Percentiles rank a stretch among this genome's conserved stretches.
These are phyloP conservation scores for Peromyscus nudipes DNA, from an alignment of 2,797 vertebrate genomes.

Conservation along the genomic window DNA sequence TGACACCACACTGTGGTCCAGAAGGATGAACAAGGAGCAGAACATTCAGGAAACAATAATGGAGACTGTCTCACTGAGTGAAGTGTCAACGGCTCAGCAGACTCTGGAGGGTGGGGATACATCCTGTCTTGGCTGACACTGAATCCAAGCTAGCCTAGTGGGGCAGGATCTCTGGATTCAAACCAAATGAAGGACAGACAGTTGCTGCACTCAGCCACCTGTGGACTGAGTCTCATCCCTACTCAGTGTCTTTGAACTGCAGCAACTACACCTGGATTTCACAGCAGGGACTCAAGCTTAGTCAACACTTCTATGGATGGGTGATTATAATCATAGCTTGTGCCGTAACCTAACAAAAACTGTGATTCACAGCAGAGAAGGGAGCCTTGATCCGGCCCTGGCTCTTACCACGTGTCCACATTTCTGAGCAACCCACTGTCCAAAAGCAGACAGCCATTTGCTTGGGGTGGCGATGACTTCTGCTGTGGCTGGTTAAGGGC, in stretches of 20 bases:
- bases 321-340: neutral
- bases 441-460: neutral
- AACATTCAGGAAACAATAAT: neutral
- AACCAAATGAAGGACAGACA: neutral
- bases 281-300: neutral
- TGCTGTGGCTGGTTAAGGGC: neutral
- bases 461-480: neutral
- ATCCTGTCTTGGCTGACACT: neutral
- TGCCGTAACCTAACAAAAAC: neutral
- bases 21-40: neutral
- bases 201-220: neutral
- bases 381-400: neutral
- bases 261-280: slow-evolving; percentile 22
- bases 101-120: too few relatives aligned
- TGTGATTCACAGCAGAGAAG: neutral
- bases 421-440: neutral
- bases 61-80: neutral
- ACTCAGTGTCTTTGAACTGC: neutral
- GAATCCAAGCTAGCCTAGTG: neutral
- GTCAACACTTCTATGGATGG: neutral
- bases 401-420: neutral
- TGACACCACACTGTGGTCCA: neutral
- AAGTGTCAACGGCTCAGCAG: neutral
- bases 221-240: neutral
- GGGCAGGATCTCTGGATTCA: neutral